phyloP scores from a whole-genome alignment of 1,140 invertebrate genomes.

The Drosophila chauvacae region DNA sequence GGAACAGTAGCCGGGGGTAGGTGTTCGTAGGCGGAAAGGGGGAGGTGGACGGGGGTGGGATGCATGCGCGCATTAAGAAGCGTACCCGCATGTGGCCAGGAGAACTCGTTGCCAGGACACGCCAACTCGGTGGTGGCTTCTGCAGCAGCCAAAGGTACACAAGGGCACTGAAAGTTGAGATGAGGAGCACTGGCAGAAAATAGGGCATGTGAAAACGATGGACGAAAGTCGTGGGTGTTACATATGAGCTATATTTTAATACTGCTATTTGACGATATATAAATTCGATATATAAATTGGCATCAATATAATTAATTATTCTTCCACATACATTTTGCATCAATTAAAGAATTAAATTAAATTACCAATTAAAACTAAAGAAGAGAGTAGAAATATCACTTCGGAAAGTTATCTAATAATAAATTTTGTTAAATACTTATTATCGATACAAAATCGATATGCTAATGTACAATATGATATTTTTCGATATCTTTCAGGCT shows the following conservation, averaged over 20 bases:
- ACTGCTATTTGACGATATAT: background rate
- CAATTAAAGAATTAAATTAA: too few relatives aligned
- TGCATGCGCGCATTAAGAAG: slow-evolving; percentile 39
- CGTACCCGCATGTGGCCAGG: slow-evolving; percentile 65
- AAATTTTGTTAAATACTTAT: too few relatives aligned
- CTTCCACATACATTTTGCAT: too few relatives aligned
- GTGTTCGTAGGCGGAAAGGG: slow-evolving; percentile 7
- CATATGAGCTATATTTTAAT: background rate
- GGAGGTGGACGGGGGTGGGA: slow-evolving; percentile 20
- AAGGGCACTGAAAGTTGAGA: slow-evolving; percentile 34
- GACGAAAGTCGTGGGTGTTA: background rate
- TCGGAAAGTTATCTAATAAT: too few relatives aligned
- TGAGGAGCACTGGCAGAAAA: slow-evolving; percentile 13
- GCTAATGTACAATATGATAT: too few relatives aligned
- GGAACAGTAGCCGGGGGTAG: slow-evolving; percentile 38
- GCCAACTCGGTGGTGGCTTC: slow-evolving; percentile 62
- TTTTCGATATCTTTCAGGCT: too few relatives aligned
- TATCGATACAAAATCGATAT: too few relatives aligned
- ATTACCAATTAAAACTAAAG: background rate
- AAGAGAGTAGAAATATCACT: background rate
- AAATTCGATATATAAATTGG: too few relatives aligned
- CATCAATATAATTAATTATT: background rate
- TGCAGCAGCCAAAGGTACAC: slow-evolving; percentile 65
- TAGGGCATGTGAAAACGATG: background rate
- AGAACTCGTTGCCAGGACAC: slow-evolving; percentile 49